These are phyloP conservation scores for Lepisosteus oculatus DNA, from an alignment of 2,113 vertebrate genomes.

Conservation along the genomic window DNA sequence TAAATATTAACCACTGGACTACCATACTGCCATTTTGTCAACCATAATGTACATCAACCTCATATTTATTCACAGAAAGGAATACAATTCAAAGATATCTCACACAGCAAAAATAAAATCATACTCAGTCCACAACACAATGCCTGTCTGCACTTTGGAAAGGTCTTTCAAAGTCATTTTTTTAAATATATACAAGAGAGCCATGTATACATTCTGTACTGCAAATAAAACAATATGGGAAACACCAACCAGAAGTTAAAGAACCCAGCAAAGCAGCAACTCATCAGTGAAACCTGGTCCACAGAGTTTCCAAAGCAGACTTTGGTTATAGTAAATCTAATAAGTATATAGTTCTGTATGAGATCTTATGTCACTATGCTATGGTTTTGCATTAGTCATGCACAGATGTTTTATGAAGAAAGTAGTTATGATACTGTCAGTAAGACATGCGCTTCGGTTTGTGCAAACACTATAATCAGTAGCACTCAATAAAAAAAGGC, in stretches of 20 bases:
- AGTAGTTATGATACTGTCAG: conserved; percentile 40
- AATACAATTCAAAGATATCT: too few relatives aligned
- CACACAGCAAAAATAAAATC: too few relatives aligned
- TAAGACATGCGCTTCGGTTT: conserved; percentile 44
- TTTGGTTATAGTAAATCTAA: conserved; percentile 40
- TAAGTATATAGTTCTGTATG: conserved; percentile 34
- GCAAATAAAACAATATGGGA: conserved; percentile 25
- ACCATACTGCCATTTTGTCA: too few relatives aligned
- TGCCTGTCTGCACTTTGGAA: too few relatives aligned
- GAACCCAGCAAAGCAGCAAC: conserved; percentile 34
- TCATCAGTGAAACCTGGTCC: conserved; percentile 30
- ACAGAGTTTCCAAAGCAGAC: conserved; percentile 26
- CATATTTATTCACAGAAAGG: too few relatives aligned
- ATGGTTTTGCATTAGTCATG: conserved; percentile 46
- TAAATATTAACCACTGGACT: too few relatives aligned
- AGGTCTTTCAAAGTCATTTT: too few relatives aligned
- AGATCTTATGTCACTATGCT: conserved; percentile 38
- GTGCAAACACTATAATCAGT: conserved; percentile 61
- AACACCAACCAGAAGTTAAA: conserved; percentile 32
- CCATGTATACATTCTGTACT: too few relatives aligned
- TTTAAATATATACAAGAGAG: too few relatives aligned
- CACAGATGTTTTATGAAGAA: conserved; percentile 51
- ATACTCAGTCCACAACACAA: too few relatives aligned
- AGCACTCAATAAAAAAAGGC: conserved; percentile 45
- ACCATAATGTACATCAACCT: too few relatives aligned